Evolutionary conservation across 2,797 vertebrate species (phyloP), one percentile per base, ranked within the genome.

Genomic region (Champsocephalus gunnari): DNA sequence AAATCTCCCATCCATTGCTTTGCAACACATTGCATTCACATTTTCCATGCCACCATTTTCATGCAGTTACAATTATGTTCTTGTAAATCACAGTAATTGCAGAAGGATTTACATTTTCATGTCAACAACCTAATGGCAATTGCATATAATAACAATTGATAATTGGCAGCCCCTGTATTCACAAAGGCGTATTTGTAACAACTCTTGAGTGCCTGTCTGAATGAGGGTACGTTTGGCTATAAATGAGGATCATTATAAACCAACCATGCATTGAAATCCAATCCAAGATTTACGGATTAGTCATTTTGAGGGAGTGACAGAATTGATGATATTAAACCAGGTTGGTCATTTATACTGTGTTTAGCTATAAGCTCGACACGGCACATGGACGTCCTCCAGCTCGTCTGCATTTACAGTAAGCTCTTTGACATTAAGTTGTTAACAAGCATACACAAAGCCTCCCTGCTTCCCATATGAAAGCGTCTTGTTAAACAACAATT

Each of bases 51-150:
- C 24, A 10, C 17, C 1, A 1, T 47, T 74, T 58, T 66, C 38
- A 54, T 75, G 19, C 32, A 13, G 3, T 73, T 53, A 51, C 21
- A 64, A 10, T 61, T 6, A 2, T 24, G n/a, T 41, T 49, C 32
- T 71, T 64, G 32, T 41, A 71, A 76, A 79, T 82, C 67, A 72
- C 41, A 54, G 59, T 41, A 71, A 70, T 41, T 53, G 12, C n/a
- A 55, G 71, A 58, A n/a, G 11, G 58, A 63, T 66, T 56, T 0
- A 50, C 14, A 19, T 41, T 61, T 75, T 64, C 47, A 67, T 66
- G 62, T 38, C 55, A 48, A 73, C 55, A 21, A 34, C 0, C 7
- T 60, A 65, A 75, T 56, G 28, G 17, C 10, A 61, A 50, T 62
- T 78, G n/a, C 66, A 76, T 57, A 38, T 74, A 59, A 62, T 77